phyloP scores from a whole-genome alignment of 2,888 invertebrate species.

The Meloe dianella region DNA sequence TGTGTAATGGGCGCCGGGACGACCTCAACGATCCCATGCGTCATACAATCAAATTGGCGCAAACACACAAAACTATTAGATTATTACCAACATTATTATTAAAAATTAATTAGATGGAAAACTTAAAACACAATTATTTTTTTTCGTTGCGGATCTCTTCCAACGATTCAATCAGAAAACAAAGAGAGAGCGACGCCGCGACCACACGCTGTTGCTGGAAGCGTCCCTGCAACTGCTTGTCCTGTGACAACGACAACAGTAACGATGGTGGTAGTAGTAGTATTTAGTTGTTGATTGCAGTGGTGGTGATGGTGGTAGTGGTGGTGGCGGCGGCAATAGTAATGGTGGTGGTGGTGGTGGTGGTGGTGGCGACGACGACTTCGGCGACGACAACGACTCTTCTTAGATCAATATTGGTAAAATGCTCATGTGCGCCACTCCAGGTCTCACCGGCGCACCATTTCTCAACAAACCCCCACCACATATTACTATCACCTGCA shows the following conservation, averaged over 20 bases:
- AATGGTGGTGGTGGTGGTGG: neutral
- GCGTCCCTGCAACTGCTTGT: constrained; percentile 55
- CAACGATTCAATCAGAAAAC: neutral
- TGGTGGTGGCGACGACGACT: constrained; percentile 9
- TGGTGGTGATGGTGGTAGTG: neutral
- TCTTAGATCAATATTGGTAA: constrained; percentile 57
- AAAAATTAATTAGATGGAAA: neutral
- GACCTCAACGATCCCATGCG: constrained; percentile 3
- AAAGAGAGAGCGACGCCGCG: neutral
- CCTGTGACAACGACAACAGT: neutral
- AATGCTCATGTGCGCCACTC: constrained; percentile 40
- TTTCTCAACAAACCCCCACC: constrained; percentile 9
- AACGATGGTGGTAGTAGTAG: constrained; percentile 1
- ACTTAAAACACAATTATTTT: neutral
- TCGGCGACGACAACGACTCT: constrained; percentile 43
- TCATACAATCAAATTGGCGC: neutral
- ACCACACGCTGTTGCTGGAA: constrained; percentile 11
- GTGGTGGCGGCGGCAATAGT: neutral
- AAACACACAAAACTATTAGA: neutral
- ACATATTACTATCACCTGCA: neutral
- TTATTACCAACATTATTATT: constrained; percentile 9
- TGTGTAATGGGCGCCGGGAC: constrained; percentile 5
- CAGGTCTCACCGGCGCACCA: constrained; percentile 28
- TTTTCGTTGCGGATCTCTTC: too few species aligned
- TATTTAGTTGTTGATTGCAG: constrained; percentile 1